phyloP scores from a whole-genome alignment of 2,113 vertebrate species.

The Gymnarchus niloticus region DNA sequence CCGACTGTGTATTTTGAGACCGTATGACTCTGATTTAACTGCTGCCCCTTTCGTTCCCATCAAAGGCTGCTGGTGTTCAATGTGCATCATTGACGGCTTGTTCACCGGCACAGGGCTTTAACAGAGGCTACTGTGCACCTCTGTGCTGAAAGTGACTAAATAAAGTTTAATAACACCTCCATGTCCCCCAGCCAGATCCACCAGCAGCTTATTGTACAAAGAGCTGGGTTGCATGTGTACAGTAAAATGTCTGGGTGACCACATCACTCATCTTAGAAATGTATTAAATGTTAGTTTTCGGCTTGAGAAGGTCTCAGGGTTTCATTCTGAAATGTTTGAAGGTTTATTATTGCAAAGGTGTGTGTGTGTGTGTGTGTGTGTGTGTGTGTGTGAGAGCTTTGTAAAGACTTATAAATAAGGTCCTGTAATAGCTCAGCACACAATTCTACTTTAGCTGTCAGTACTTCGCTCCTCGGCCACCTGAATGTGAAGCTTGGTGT shows the following conservation, averaged over 20 bases:
- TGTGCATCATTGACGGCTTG: constrained; percentile 37
- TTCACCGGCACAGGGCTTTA: constrained; percentile 44
- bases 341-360: not conserved
- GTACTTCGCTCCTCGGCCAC: not conserved
- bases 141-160: constrained; percentile 31
- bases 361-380: not conserved
- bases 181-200: not conserved
- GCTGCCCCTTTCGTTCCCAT: constrained; percentile 15
- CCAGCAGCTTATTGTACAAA: not conserved
- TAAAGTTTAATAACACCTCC: constrained; percentile 33
- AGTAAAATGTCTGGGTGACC: not conserved
- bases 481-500: not conserved
- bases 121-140: constrained; percentile 57
- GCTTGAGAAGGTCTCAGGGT: not conserved
- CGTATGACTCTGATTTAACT: constrained; percentile 39
- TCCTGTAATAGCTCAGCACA: not conserved
- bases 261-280: not conserved
- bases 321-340: not conserved
- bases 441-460: not conserved
- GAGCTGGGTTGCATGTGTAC: not conserved
- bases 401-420: not conserved
- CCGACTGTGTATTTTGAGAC: constrained; percentile 42
- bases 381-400: not conserved
- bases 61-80: constrained; percentile 25
- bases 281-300: not conserved